These are phyloP conservation scores for Drosophila niveifrons DNA, from an alignment of 2,888 invertebrate species.

Conservation along the genomic window DNA sequence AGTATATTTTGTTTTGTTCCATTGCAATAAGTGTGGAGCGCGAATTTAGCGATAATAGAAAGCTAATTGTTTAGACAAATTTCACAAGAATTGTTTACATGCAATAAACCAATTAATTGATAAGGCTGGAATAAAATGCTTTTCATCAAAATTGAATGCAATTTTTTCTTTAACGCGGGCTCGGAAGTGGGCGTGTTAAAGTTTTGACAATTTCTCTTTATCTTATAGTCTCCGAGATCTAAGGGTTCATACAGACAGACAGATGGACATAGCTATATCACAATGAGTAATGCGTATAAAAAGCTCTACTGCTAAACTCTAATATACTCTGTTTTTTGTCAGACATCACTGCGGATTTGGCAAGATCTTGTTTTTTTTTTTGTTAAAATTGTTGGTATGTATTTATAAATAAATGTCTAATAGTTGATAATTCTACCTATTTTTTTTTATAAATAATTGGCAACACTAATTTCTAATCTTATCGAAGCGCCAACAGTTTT, in stretches of 20 bases:
- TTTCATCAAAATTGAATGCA: constrained; percentile 22
- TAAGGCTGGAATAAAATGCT: constrained; percentile 36
- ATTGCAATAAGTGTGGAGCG: constrained; percentile 14
- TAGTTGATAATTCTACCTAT: constrained; percentile 3
- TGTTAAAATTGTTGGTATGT: background rate
- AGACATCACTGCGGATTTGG: constrained; percentile 1
- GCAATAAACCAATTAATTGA: constrained; percentile 34
- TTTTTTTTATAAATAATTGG: constrained; percentile 37
- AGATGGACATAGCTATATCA: too few species aligned
- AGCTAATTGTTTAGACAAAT: constrained; percentile 37
- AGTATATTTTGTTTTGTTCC: background rate
- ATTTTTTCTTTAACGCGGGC: background rate
- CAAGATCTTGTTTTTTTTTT: constrained; percentile 31
- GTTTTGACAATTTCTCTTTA: too few species aligned
- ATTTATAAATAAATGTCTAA: background rate
- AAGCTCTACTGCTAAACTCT: too few species aligned
- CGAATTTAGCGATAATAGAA: constrained; percentile 19
- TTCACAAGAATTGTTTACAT: constrained; percentile 49
- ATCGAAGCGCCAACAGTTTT: constrained; percentile 35
- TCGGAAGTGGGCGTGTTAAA: too few species aligned
- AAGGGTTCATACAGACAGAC: too few species aligned
- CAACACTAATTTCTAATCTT: constrained; percentile 54
- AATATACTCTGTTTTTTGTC: background rate
- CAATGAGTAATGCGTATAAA: too few species aligned
- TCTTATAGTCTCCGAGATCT: too few species aligned